Conservation (phyloP, 2,888 invertebrate species). For the Pterostichus niger region DNA sequence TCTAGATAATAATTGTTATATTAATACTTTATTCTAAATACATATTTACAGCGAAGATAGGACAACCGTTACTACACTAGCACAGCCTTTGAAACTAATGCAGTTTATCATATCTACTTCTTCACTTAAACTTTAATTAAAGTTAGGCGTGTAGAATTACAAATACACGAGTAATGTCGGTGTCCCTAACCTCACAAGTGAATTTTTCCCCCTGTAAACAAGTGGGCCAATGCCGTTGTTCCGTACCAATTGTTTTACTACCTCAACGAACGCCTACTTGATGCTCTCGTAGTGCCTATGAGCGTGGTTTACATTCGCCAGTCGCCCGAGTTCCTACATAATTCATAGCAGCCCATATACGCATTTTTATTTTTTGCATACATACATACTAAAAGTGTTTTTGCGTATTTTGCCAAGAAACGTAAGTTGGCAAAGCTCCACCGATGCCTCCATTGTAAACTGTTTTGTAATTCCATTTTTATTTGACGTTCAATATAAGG, state of each 20-base stretch:
- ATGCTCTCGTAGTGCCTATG: neutral
- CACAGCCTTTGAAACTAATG: too few relatives aligned
- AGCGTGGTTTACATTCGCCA: conserved; percentile 30
- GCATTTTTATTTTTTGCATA: conserved; percentile 41
- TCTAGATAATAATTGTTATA: too few relatives aligned
- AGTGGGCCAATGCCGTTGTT: conserved; percentile 58
- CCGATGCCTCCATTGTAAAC: conserved; percentile 16
- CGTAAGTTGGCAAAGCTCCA: conserved; percentile 26
- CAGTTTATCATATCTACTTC: neutral
- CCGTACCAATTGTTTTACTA: conserved; percentile 63
- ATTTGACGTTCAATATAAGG: neutral
- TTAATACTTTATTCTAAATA: too few relatives aligned
- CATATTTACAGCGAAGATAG: too few relatives aligned
- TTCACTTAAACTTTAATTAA: neutral
- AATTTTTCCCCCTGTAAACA: conserved; percentile 30
- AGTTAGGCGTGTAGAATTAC: neutral
- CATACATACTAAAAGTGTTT: conserved; percentile 21
- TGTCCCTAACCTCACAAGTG: conserved; percentile 38
- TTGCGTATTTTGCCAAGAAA: conserved; percentile 38
- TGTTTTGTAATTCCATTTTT: conserved; percentile 17
- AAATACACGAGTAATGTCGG: conserved; percentile 3
- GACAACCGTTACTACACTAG: too few relatives aligned
- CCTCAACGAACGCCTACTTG: conserved; percentile 27
- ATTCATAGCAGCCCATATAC: conserved; percentile 11
- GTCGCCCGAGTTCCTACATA: conserved; percentile 6